Evolutionary conservation across 2,113 vertebrate genomes (phyloP).

Genomic region (Cairina moschata): DNA sequence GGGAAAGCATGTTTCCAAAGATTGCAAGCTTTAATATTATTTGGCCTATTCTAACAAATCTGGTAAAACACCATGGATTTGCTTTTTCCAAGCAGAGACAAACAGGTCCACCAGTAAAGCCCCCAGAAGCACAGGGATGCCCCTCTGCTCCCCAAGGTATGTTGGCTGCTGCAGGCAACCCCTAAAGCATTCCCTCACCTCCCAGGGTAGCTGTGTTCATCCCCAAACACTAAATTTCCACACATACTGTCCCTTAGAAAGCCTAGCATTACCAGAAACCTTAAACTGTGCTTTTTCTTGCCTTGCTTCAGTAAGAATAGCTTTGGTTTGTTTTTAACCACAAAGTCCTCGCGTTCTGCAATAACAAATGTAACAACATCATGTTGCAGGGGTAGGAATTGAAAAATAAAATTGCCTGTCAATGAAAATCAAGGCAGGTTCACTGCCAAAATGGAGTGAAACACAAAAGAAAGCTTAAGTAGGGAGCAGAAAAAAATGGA

Average conservation of each 20-base stretch:
- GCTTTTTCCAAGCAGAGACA: background rate
- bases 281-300: background rate
- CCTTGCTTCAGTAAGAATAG: fast-evolving
- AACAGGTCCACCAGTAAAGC: too few relatives aligned
- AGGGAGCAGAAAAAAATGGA: background rate
- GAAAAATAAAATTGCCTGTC: background rate
- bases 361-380: background rate
- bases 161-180: fast-evolving
- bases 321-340: background rate
- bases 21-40: background rate
- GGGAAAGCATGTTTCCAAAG: background rate
- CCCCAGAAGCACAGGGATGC: background rate
- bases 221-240: background rate
- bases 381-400: background rate
- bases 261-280: background rate
- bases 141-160: background rate
- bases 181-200: background rate
- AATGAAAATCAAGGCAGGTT: background rate
- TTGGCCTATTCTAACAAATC: background rate
- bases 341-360: background rate
- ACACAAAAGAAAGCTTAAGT: background rate
- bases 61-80: background rate
- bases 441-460: background rate
- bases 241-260: background rate
- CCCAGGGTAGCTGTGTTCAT: background rate